phyloP scores from a whole-genome alignment of 2,113 vertebrate genomes.

The Oceanites oceanicus region DNA sequence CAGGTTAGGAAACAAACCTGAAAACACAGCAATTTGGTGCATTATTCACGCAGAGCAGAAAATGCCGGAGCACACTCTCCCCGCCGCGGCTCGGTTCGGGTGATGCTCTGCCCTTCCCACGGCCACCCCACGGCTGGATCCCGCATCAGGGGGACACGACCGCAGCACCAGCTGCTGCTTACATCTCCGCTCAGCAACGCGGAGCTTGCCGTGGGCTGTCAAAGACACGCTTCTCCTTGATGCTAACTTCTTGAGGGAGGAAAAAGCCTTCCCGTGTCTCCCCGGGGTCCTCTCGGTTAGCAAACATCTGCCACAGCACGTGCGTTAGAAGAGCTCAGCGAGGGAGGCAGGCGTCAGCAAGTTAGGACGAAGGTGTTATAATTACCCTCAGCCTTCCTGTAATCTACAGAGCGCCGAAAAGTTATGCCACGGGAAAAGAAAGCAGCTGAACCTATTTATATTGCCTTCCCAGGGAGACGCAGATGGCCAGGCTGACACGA shows the following conservation, averaged over 20 bases:
- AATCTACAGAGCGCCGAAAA: not conserved
- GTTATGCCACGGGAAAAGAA: accelerated
- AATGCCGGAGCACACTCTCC: not conserved
- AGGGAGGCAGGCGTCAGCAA: not conserved
- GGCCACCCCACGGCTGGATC: not conserved
- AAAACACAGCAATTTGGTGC: accelerated
- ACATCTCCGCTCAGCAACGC: not conserved
- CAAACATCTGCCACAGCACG: not conserved
- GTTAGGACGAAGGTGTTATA: not conserved
- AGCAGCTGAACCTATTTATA: not conserved
- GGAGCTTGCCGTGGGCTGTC: not conserved
- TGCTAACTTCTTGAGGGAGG: not conserved
- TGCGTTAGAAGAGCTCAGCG: not conserved
- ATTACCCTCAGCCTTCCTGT: not conserved
- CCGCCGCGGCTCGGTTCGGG: accelerated
- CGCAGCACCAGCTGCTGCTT: not conserved
- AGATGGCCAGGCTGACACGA: not conserved
- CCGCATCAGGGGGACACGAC: accelerated
- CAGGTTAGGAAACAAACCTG: accelerated
- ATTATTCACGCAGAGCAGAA: not conserved
- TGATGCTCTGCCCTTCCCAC: not conserved
- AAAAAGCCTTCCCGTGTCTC: not conserved
- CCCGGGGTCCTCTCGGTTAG: not conserved
- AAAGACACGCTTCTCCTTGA: accelerated
- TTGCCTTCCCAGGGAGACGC: not conserved